These are phyloP conservation scores for Drosophila paranaensis DNA, from an alignment of 2,888 invertebrate species.

Conservation along the genomic window DNA sequence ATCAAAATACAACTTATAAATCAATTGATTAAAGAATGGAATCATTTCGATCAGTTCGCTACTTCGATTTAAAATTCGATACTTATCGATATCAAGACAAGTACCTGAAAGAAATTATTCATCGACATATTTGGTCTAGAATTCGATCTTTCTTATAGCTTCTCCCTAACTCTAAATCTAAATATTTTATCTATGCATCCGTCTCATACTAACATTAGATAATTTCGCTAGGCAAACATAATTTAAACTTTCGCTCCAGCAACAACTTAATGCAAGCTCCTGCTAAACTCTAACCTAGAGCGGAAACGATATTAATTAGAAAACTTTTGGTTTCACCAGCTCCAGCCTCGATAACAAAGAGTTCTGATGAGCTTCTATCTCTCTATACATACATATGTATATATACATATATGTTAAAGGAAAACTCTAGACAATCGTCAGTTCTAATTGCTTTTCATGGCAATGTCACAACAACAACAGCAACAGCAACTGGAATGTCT, in stretches of 20 bases:
- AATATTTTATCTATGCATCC: neutral
- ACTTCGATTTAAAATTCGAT: neutral
- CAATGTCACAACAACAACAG: constrained; percentile 54
- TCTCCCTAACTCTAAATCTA: too few relatives aligned
- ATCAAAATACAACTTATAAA: too few relatives aligned
- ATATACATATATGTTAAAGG: neutral
- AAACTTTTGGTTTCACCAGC: constrained; percentile 46
- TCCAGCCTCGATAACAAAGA: constrained; percentile 20
- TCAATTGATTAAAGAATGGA: too few relatives aligned
- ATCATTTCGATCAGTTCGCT: too few relatives aligned
- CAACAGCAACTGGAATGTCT: constrained; percentile 5
- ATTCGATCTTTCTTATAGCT: too few relatives aligned
- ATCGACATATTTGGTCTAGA: too few relatives aligned
- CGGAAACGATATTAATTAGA: constrained; percentile 58
- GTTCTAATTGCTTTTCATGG: constrained; percentile 63
- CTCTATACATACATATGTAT: neutral
- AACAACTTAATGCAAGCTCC: constrained; percentile 18
- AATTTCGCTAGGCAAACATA: neutral
- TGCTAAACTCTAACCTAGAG: constrained; percentile 35
- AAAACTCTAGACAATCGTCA: constrained; percentile 35
- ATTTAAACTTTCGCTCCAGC: constrained; percentile 10
- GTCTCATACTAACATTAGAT: neutral
- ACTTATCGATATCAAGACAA: neutral
- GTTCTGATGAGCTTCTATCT: constrained; percentile 19
- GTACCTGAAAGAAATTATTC: too few relatives aligned